phyloP scores from a whole-genome alignment of 1,140 invertebrate species.

The Lycorma delicatula region DNA sequence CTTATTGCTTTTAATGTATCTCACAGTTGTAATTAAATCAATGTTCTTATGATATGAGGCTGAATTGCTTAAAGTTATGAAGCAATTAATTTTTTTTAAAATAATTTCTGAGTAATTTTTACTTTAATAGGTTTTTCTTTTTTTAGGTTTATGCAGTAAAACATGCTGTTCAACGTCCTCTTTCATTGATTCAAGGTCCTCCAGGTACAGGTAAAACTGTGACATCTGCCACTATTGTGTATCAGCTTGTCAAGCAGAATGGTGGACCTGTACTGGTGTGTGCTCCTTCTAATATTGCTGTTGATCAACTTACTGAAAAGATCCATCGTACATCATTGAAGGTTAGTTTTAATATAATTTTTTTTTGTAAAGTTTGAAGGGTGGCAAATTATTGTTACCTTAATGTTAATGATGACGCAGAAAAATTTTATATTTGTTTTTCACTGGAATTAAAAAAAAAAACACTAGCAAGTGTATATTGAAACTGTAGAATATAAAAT shows the following conservation, averaged over 20 bases:
- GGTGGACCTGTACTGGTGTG: slow-evolving; percentile 94
- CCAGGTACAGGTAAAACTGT: slow-evolving; percentile 95
- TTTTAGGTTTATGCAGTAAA: slow-evolving; percentile 95
- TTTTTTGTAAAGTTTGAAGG: too few relatives aligned
- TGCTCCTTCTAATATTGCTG: slow-evolving; percentile 97
- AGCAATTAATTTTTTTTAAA: neutral
- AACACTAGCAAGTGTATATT: too few relatives aligned
- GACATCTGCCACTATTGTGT: slow-evolving; percentile 98
- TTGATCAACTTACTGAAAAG: slow-evolving; percentile 98
- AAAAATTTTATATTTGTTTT: too few relatives aligned
- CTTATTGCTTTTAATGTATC: too few relatives aligned
- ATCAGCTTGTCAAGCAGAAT: slow-evolving; percentile 92
- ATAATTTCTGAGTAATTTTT: too few relatives aligned
- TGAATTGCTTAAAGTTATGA: neutral
- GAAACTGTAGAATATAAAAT: too few relatives aligned
- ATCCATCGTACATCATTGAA: slow-evolving; percentile 97
- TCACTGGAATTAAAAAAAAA: too few relatives aligned
- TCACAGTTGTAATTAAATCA: too few relatives aligned
- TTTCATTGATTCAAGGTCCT: slow-evolving; percentile 87
- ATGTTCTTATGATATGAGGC: neutral
- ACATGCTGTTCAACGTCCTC: slow-evolving; percentile 91
- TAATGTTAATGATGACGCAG: too few relatives aligned
- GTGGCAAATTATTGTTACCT: too few relatives aligned
- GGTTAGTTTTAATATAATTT: too few relatives aligned
- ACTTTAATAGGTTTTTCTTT: slow-evolving; percentile 8